A percentile compares a stretch with the other conserved stretches of the same genome.
These are phyloP conservation scores for Tolmerus cingulatus DNA, from an alignment of 2,888 invertebrate genomes.

Conservation along the genomic window DNA sequence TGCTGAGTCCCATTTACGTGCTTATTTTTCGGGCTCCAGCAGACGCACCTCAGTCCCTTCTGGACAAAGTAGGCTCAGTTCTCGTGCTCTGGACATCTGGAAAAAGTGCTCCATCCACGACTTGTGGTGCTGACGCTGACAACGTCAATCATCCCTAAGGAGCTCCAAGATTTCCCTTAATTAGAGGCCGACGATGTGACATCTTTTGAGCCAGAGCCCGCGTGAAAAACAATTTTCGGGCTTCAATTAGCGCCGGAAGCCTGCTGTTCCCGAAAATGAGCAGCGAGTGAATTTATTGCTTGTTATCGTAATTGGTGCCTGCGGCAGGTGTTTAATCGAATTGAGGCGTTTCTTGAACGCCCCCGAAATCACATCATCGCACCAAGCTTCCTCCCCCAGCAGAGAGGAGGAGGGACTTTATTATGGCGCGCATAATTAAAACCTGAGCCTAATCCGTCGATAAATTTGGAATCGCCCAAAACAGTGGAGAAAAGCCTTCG, in stretches of 20 bases:
- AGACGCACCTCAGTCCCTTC: background rate
- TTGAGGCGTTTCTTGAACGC: background rate
- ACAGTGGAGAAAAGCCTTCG: background rate
- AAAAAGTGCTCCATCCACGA: background rate
- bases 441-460: background rate
- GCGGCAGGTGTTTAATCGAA: background rate
- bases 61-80: background rate
- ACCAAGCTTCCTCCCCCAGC: background rate
- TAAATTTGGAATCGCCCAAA: background rate
- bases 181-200: constrained; percentile 22
- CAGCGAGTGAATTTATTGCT: background rate
- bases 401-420: background rate
- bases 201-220: background rate
- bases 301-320: constrained; percentile 14
- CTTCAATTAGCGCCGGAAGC: constrained; percentile 14
- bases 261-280: constrained; percentile 6
- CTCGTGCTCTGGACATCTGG: background rate
- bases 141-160: constrained; percentile 13
- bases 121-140: background rate
- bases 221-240: background rate
- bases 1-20: constrained; percentile 22
- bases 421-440: background rate
- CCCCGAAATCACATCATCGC: background rate
- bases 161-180: background rate
- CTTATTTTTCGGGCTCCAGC: background rate